Evolutionary conservation across 2,888 invertebrate species (phyloP), one percentile per base, ranked within the genome.

Genomic region (Dendrolimus pini): DNA sequence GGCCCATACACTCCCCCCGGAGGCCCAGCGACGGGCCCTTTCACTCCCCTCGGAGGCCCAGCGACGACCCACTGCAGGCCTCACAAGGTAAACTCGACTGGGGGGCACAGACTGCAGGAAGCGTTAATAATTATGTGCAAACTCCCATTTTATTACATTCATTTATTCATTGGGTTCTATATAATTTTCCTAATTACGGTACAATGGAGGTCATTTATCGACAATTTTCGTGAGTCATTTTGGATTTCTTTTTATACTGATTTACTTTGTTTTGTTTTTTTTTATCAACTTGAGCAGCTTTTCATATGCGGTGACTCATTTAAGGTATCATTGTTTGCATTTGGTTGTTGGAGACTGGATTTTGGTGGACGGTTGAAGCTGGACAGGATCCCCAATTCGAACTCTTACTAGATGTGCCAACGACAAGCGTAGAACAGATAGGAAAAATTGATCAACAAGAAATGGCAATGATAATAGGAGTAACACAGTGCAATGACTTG

Each of bases 1-100:
- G 65, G 62, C 67, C 66, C 70, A 41, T 58, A 54, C 56, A 57
- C 56, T 58, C 62, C 60, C 62, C 62, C 64, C 65, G 64, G 60
- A 63, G 63, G 64, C 47, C 67, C 67, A 66, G 53, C 59, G 66
- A 63, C 65, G 64, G 65, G 62, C 67, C 66, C 70, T 47, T 58
- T 55, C 56, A 57, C 56, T 58, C 62, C 60, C 62, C 68, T 65
- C 67, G 67, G 59, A 65, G 61, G 71, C 65, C 70, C 67, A 67
- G 69, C 67, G 66, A 65, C 67, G 70, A 62, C 69, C 73, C 30
- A 30, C 64, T 67, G 69, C 61, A 63, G 68, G 70, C 69, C 64
- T 66, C 70, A 72, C 76, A 80, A 89, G 89, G 89, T 89, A 89
- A 89, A 82, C 78, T 81, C 82, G 77, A 75, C 70, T 75, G 82